Base-by-base conservation (phyloP, 2,113 vertebrate genomes). In the Platysternon megacephalum region DNA sequence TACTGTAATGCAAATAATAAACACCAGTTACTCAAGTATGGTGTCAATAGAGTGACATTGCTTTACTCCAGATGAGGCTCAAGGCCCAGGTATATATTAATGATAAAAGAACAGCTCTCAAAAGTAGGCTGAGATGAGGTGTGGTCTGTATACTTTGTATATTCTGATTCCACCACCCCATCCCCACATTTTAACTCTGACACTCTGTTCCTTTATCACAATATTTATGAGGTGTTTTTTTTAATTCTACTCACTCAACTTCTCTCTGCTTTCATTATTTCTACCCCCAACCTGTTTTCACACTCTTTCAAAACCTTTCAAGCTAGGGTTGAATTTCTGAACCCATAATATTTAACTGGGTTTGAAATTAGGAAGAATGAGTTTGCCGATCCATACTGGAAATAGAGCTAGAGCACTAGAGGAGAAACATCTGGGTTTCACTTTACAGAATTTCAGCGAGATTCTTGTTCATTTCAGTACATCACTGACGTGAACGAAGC, bases 381-480 rank as follows among this genome's bases (percentile, higher is more conserved):
- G 11, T 82, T 53, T 82, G 21, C 52, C 12, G 39, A 4, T 55
- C 49, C 49, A 39, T 82, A 39, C 35, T 65, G 48, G 21, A 56
- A 79, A 39, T 28, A 78, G 6, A 91, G 1, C 10, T 83, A 26
- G 16, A 55, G 8, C 5, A 72, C 0, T 0, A 44, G 11, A 87
- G 11, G 10, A 6, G 17, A 89, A 52, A 53, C 65, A 68, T 3
- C 1, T 1, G 1, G 16, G 8, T 29, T 92, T 92, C 82, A 52
- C 46, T 89, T 89, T 44, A 42, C 55, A 81, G 26, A 79, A 87
- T 12, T 81, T 35, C 44, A 56, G 51, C 89, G 44, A 88, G 86
- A 51, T 4, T 72, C 14, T 29, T 44, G 5, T 0, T 0, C 0
- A 0, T 79, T 90, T 81, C 21, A 46, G 11, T 39, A 35, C 19